Evolutionary conservation across 2,888 invertebrate species (phyloP).

Genomic region (Agrotis ipsilon): DNA sequence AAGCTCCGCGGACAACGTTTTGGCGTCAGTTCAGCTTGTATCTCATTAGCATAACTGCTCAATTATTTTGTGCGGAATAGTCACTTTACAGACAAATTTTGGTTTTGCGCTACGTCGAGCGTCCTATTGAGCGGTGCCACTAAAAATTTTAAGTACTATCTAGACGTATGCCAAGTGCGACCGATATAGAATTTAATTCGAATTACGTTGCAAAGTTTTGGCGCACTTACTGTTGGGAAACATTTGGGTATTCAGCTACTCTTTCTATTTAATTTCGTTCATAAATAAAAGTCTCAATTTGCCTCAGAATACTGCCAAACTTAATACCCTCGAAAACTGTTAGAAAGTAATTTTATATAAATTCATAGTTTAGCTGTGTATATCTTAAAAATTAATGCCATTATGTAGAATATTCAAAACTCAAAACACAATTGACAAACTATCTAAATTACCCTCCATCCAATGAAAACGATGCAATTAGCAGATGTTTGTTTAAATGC

Average conservation of each 20-base stretch:
- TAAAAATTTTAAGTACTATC: slow-evolving; percentile 65
- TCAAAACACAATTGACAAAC: slow-evolving; percentile 50
- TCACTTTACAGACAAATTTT: slow-evolving; percentile 86
- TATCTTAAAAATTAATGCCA: background rate
- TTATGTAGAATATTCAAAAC: slow-evolving; percentile 20
- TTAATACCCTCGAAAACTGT: background rate
- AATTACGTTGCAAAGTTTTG: slow-evolving; percentile 12
- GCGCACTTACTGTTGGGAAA: slow-evolving; percentile 3
- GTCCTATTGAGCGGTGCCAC: slow-evolving; percentile 71
- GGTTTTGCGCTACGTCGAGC: slow-evolving; percentile 80
- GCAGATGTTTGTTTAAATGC: slow-evolving; percentile 65
- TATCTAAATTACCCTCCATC: slow-evolving; percentile 57
- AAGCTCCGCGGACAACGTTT: slow-evolving; percentile 85
- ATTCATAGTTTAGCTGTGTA: no score
- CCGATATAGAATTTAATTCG: slow-evolving; percentile 42
- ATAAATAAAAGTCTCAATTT: background rate
- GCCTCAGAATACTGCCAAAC: no score
- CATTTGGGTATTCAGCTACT: slow-evolving; percentile 12
- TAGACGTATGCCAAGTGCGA: slow-evolving; percentile 60
- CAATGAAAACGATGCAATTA: slow-evolving; percentile 66
- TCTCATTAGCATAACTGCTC: slow-evolving; percentile 90
- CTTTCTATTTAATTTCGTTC: background rate
- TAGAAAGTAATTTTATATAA: background rate
- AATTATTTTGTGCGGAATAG: slow-evolving; percentile 88
- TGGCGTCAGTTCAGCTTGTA: slow-evolving; percentile 87